These are phyloP conservation scores for Pammene aurita DNA, from an alignment of 2,888 invertebrate species.

Conservation along the genomic window DNA sequence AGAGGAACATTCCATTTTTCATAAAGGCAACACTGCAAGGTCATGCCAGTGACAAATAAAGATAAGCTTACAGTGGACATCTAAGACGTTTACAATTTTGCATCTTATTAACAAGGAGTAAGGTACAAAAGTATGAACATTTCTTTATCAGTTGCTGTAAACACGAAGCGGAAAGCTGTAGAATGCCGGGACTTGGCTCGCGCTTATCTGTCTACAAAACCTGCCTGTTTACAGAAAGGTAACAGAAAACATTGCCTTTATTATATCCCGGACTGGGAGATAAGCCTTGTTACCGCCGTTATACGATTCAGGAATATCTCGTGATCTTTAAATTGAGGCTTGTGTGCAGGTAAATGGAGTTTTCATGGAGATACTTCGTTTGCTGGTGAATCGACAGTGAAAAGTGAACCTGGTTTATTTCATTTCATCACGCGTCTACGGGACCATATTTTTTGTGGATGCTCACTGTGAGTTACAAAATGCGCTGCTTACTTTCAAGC, in stretches of 20 bases:
- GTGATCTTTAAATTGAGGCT: constrained; percentile 28
- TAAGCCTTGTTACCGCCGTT: constrained; percentile 29
- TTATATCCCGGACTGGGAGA: constrained; percentile 35
- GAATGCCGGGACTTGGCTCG: constrained; percentile 26
- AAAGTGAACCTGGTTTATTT: neutral
- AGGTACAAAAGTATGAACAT: too few relatives aligned
- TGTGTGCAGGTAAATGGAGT: constrained; percentile 8
- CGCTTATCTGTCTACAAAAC: constrained; percentile 38
- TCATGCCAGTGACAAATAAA: constrained; percentile 32
- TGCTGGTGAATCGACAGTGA: neutral
- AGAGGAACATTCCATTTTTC: constrained; percentile 22
- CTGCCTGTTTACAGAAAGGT: constrained; percentile 32
- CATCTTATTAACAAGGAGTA: too few relatives aligned
- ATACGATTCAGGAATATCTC: constrained; percentile 29
- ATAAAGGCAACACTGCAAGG: constrained; percentile 29
- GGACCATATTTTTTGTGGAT: too few relatives aligned
- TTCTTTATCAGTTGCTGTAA: constrained; percentile 20
- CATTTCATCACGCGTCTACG: too few relatives aligned
- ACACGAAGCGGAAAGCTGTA: constrained; percentile 33
- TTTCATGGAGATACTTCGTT: constrained; percentile 16
- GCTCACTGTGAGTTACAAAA: too few relatives aligned
- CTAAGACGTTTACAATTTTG: too few relatives aligned
- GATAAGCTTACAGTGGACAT: constrained; percentile 17
- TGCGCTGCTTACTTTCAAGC: too few relatives aligned
- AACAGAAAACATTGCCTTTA: constrained; percentile 38